These are phyloP conservation scores for Myrmophylax atrothorax DNA, from an alignment of 2,113 vertebrate genomes.

Conservation along the genomic window DNA sequence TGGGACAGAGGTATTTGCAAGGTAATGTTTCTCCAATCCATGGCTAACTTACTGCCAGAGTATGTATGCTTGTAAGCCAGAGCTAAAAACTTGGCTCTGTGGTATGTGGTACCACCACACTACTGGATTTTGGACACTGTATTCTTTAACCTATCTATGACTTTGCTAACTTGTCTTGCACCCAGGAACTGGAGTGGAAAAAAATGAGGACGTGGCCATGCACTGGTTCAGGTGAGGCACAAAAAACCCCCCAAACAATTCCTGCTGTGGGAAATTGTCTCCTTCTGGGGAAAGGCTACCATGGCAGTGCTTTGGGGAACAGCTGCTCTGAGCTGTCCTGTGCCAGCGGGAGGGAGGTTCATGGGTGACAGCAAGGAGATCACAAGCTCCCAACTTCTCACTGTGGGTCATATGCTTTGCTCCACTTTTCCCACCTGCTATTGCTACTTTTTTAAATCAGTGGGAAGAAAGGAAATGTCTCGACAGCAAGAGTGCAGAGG, in stretches of 20 bases:
- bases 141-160: not conserved
- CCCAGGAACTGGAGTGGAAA: conserved; percentile 66
- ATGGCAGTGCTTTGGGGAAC: not conserved
- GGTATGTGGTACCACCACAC: not conserved
- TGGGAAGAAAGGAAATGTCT: not conserved
- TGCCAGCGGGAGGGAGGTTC: not conserved
- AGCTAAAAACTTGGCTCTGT: accelerated
- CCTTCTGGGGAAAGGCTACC: not conserved
- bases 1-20: conserved; percentile 76
- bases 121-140: not conserved
- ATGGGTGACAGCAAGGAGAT: not conserved
- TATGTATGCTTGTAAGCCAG: accelerated
- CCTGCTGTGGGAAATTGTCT: not conserved
- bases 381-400: not conserved
- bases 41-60: not conserved
- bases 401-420: not conserved
- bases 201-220: conserved; percentile 62
- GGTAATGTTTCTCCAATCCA: not conserved
- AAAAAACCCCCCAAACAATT: not conserved
- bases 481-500: accelerated
- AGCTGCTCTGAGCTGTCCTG: not conserved
- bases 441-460: not conserved
- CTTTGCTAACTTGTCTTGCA: not conserved
- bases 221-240: conserved; percentile 72
- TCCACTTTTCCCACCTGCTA: not conserved